Evolutionary conservation across 2,797 vertebrate species (phyloP).

Genomic region (Catharus ustulatus): DNA sequence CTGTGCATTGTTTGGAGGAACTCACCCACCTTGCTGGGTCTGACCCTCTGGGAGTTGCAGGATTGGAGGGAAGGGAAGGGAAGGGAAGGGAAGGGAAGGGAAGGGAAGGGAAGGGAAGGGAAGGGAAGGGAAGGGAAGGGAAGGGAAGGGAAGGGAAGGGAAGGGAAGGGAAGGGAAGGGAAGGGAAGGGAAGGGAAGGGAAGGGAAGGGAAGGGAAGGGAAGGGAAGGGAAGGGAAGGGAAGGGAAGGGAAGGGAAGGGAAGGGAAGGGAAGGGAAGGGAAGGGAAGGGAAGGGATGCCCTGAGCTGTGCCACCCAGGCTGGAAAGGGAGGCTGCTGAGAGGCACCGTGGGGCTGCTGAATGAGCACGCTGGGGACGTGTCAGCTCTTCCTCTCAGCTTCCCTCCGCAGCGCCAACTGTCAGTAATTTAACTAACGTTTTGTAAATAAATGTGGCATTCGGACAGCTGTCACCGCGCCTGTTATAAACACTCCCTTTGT

Average conservation of each 20-base stretch:
- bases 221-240: too few relatives aligned
- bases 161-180: background rate
- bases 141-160: background rate
- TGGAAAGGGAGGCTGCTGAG: background rate
- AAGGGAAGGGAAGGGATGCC: background rate
- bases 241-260: background rate
- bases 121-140: too few relatives aligned
- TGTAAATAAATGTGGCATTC: slow-evolving; percentile 79
- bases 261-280: background rate
- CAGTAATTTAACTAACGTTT: slow-evolving; percentile 79
- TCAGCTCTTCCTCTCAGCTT: slow-evolving; percentile 70
- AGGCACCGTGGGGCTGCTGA: background rate
- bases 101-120: too few relatives aligned
- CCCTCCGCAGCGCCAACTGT: slow-evolving; percentile 71
- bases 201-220: too few relatives aligned
- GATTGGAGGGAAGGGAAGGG: background rate
- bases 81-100: too few relatives aligned
- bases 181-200: too few relatives aligned
- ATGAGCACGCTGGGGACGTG: slow-evolving; percentile 20
- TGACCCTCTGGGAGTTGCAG: background rate
- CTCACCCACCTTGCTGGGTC: background rate
- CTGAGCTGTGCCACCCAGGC: background rate
- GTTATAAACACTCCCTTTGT: slow-evolving; percentile 77
- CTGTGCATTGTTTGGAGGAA: accelerated
- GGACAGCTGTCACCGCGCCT: slow-evolving; percentile 78